Evolutionary conservation across 2,113 vertebrate genomes (phyloP).

Genomic region (Sinocyclocheilus anophthalmus): DNA sequence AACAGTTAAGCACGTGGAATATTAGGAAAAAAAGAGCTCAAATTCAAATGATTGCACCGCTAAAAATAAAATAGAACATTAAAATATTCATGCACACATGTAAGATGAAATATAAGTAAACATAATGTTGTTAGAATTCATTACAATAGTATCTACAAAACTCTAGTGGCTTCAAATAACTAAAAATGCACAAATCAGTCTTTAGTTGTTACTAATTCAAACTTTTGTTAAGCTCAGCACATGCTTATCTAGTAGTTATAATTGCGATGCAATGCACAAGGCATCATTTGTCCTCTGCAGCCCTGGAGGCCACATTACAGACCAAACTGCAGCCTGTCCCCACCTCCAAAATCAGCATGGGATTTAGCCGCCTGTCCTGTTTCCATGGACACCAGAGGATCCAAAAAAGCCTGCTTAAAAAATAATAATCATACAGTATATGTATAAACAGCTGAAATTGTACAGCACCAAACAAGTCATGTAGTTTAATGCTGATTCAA

Average conservation of each 20-base stretch:
- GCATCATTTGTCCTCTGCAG: constrained; percentile 60
- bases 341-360: constrained; percentile 86
- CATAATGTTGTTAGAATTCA: constrained; percentile 15
- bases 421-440: constrained; percentile 24
- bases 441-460: background rate
- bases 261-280: constrained; percentile 64
- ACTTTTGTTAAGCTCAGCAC: constrained; percentile 10
- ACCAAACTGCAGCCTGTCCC: constrained; percentile 82
- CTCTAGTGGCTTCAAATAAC: background rate
- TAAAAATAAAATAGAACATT: background rate
- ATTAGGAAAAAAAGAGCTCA: background rate
- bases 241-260: constrained; percentile 61
- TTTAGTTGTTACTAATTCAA: constrained; percentile 4
- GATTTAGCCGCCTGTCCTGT: constrained; percentile 73
- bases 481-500: background rate
- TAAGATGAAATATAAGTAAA: background rate
- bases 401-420: constrained; percentile 38
- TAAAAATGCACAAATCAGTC: background rate
- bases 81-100: background rate
- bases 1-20: background rate
- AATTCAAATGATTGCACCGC: background rate
- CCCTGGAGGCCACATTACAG: constrained; percentile 81
- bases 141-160: background rate
- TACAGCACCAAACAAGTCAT: background rate
- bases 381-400: constrained; percentile 74